Evolutionary conservation across 2,113 vertebrate genomes (phyloP), one percentile per base, ranked within the genome.

Genomic region (Aspiorhynchus laticeps): DNA sequence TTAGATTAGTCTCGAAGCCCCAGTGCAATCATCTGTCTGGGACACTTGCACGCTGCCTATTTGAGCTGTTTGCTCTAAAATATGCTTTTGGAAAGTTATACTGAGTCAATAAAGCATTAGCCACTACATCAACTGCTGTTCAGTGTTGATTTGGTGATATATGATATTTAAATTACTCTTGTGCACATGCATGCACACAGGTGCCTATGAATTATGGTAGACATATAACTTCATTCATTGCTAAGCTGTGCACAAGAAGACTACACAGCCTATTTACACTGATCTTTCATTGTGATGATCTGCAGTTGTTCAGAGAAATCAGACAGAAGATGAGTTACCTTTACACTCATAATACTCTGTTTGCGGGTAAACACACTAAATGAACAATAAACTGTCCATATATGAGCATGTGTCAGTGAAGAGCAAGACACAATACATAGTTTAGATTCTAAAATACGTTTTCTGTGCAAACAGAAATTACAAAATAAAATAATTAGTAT

Each of bases 101-200:
- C 33, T 41, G 31, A 63, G 33, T 80, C 78, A 80, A 80, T 63
- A 80, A 63, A 80, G 28, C 78, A 41, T 36, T 36, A 36, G 19
- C 19, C 76, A 36, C 31, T 56, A 24, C 31, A 53, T 36, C 31
- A 71, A 71, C 53, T 59, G 7, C 53, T 24, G 53, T 59, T 59
- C 67, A 75, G 38, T 73, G 33, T 43, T 75, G 38, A 75, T 43
- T 10, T 75, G 73, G 5, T 14, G 73, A 75, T 14, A n/a, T 43
- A 46, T 26, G 73, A 75, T n/a, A 43, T 9, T 21, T 71, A 19
- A 71, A 71, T 71, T 36, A 71, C 67, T 36, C 3, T 71, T 71
- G 31, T 36, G 67, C 10, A 21, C 31, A 71, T 69, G 67, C 67
- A 69, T 33, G 28, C 31, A 71, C 19, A 10, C 31, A 36, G 31